Evolutionary conservation across 1,140 invertebrate genomes (phyloP).

Genomic region (Drosophila suzukii): DNA sequence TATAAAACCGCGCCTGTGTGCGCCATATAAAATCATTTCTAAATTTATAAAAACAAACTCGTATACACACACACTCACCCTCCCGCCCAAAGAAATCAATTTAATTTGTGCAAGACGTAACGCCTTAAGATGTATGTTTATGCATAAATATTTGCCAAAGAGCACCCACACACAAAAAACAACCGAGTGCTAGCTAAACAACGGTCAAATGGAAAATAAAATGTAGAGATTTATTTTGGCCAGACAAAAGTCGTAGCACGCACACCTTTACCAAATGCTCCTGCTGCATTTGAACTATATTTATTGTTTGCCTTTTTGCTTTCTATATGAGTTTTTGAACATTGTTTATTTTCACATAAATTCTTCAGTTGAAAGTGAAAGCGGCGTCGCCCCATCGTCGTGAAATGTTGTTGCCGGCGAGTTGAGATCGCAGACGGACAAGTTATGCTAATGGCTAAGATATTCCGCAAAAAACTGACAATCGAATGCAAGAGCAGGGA

Average conservation of each 20-base stretch:
- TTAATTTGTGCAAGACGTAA: conserved; percentile 52
- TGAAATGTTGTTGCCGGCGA: conserved; percentile 52
- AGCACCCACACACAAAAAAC: conserved; percentile 24
- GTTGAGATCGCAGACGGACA: conserved; percentile 29
- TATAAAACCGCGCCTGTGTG: conserved; percentile 12
- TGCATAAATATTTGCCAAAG: conserved; percentile 53
- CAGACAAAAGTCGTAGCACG: conserved; percentile 15
- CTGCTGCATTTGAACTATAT: conserved; percentile 40
- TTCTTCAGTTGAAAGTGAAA: conserved; percentile 79
- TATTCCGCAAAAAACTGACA: not conserved
- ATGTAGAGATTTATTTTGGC: conserved; percentile 24
- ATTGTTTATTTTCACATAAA: conserved; percentile 67
- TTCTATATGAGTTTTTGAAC: conserved; percentile 53
- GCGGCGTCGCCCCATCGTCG: conserved; percentile 41
- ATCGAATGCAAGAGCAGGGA: conserved; percentile 3
- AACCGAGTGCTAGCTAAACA: conserved; percentile 31
- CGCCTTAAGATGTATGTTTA: conserved; percentile 37
- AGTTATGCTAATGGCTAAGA: conserved; percentile 50
- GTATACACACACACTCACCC: conserved; percentile 33
- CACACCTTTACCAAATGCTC: not conserved
- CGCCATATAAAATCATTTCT: conserved; percentile 69
- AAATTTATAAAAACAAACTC: conserved; percentile 75
- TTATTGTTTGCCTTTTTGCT: conserved; percentile 29
- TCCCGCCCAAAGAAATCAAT: conserved; percentile 42
- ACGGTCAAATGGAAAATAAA: conserved; percentile 50